phyloP scores from a whole-genome alignment of 2,797 vertebrate genomes.

The Sorex maritimensis region DNA sequence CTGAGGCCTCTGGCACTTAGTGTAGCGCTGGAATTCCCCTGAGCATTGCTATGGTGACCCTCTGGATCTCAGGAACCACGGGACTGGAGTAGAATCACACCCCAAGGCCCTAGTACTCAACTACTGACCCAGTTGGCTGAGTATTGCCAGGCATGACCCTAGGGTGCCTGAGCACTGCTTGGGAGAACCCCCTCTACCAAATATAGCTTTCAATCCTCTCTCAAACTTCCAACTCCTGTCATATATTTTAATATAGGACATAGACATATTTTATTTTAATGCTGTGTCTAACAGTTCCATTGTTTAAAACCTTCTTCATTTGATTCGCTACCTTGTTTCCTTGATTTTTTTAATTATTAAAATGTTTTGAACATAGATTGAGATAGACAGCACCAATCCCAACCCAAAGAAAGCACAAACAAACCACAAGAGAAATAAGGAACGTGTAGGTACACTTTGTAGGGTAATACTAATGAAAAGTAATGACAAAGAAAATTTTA shows the following conservation, averaged over 20 bases:
- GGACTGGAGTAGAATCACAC: too few species aligned
- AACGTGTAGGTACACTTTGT: background rate
- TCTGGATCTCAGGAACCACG: too few species aligned
- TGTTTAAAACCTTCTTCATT: background rate
- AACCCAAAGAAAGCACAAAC: background rate
- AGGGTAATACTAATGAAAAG: background rate
- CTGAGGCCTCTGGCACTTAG: too few species aligned
- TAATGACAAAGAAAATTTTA: slow-evolving; percentile 7
- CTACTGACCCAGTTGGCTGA: too few species aligned
- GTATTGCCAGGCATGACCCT: too few species aligned
- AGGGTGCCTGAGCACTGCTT: too few species aligned
- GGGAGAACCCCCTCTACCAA: too few species aligned
- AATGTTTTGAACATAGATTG: background rate
- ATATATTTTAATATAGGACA: background rate
- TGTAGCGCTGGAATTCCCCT: too few species aligned
- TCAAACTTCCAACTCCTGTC: background rate
- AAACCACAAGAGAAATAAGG: background rate
- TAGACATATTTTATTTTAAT: background rate
- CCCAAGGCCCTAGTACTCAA: too few species aligned
- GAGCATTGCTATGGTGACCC: too few species aligned
- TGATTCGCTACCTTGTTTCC: background rate
- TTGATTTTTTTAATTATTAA: slow-evolving; percentile 50
- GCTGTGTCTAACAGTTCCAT: background rate
- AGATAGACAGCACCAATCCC: background rate
- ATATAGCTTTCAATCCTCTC: background rate